phyloP scores from a whole-genome alignment of 2,888 invertebrate genomes.

The Meiosimyza decipiens region DNA sequence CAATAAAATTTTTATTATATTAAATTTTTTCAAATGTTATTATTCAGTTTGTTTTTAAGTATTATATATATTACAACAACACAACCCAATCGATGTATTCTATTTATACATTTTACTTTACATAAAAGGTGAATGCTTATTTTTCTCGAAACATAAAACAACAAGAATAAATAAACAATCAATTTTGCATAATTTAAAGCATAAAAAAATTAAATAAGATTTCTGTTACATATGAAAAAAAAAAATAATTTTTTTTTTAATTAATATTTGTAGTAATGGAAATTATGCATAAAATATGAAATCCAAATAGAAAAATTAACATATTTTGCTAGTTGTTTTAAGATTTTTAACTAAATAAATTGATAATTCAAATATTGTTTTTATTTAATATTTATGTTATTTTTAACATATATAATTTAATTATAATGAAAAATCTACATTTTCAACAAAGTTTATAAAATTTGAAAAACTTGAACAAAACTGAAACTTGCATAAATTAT shows the following conservation, averaged over 20 bases:
- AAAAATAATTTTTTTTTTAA: constrained; percentile 16
- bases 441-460: constrained; percentile 41
- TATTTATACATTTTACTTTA: constrained; percentile 10
- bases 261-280: constrained; percentile 12
- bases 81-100: constrained; percentile 65
- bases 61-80: constrained; percentile 54
- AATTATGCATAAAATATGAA: constrained; percentile 15
- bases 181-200: no score
- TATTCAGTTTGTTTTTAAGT: constrained; percentile 20
- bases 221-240: background rate
- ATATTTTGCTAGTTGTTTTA: background rate
- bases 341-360: constrained; percentile 7
- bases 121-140: no score
- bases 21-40: constrained; percentile 37
- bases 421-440: constrained; percentile 25
- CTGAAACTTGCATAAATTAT: constrained; percentile 20
- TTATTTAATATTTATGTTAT: background rate
- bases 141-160: background rate
- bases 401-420: no score
- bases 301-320: constrained; percentile 20
- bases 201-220: no score
- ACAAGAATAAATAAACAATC: background rate
- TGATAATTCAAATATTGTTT: background rate
- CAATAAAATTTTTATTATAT: constrained; percentile 19
- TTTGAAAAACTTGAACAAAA: constrained; percentile 44